These are phyloP conservation scores for Cydia amplana DNA, from an alignment of 1,140 invertebrate genomes.

Conservation along the genomic window DNA sequence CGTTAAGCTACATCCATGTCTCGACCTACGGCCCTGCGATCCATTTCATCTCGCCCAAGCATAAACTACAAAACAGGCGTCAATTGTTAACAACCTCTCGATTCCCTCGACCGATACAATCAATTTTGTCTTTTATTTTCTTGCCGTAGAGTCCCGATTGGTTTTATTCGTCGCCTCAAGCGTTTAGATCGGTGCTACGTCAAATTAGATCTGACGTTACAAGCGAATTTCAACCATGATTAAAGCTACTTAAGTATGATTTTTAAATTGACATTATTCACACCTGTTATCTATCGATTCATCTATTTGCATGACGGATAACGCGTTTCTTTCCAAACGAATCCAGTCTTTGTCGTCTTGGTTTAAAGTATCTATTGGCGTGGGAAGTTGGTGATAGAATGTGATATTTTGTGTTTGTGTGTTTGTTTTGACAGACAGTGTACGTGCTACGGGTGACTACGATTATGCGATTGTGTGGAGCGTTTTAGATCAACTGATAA, in stretches of 20 bases:
- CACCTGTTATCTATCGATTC: conserved; percentile 53
- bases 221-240: conserved; percentile 34
- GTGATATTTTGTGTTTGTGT: conserved; percentile 62
- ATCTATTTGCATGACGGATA: conserved; percentile 45
- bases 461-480: conserved; percentile 67
- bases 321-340: conserved; percentile 37
- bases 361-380: conserved; percentile 42
- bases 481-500: conserved; percentile 73
- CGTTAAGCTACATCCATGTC: conserved; percentile 16
- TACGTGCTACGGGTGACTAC: conserved; percentile 66
- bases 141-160: conserved; percentile 65
- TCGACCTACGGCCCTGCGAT: conserved; percentile 73
- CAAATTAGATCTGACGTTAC: conserved; percentile 54
- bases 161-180: conserved; percentile 60
- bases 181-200: conserved; percentile 48
- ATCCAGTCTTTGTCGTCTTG: conserved; percentile 42
- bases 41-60: conserved; percentile 71
- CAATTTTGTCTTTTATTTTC: conserved; percentile 74
- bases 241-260: conserved; percentile 48
- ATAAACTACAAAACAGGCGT: conserved; percentile 75
- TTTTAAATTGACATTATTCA: conserved; percentile 59
- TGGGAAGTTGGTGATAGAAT: conserved; percentile 38
- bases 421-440: conserved; percentile 76
- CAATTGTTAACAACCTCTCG: conserved; percentile 76
- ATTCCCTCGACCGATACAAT: conserved; percentile 74